Evolutionary conservation across 2,888 invertebrate genomes (phyloP), one percentile per base, ranked within the genome.

Genomic region (Athalia cordata): DNA sequence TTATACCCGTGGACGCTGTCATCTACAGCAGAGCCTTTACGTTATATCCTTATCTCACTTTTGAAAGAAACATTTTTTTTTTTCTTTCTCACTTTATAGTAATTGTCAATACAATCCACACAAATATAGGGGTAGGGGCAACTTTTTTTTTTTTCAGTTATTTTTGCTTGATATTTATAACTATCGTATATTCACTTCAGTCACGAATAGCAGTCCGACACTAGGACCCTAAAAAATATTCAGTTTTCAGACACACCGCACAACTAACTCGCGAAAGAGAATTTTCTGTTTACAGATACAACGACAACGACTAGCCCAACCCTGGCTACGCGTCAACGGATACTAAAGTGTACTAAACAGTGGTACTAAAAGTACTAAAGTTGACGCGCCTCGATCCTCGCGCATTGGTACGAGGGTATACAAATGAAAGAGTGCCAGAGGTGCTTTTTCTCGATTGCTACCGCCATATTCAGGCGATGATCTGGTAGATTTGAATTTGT

Each of bases 1-100:
- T 62, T 75, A 64, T 50, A 52, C 75, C 62, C 47, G 29, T 72
- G 29, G 62, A 75, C 75, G 75, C 75, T 75, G 75, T 75, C 75
- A 75, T 75, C 75, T 61, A 50, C 64, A 64, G 50, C 61, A 15
- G 47, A 5, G 29, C 15, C 52, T 7, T 11, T 15, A 61, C 7
- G 13, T n/a, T 15, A 7, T 13, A 29, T 29, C 29, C 5, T 61
- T 13, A n/a, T 3, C 61, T 65, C 52, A 52, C 7, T 11, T 52
- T 11, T 7, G 52, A 52, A 52, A 9, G 8, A 52, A 52, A 29
- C 29, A 29, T 29, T 29, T 0, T 29, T 29, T 29, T 29, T 29
- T 29, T 29, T 29, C 29, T 29, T 29, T 29, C 3, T 52, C 52
- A 52, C 7, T 9, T 52, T 9, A 11, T 11, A 52, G 52, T 11